Conservation (phyloP, 2,888 invertebrate genomes). For the Drosophila mercatorum region DNA sequence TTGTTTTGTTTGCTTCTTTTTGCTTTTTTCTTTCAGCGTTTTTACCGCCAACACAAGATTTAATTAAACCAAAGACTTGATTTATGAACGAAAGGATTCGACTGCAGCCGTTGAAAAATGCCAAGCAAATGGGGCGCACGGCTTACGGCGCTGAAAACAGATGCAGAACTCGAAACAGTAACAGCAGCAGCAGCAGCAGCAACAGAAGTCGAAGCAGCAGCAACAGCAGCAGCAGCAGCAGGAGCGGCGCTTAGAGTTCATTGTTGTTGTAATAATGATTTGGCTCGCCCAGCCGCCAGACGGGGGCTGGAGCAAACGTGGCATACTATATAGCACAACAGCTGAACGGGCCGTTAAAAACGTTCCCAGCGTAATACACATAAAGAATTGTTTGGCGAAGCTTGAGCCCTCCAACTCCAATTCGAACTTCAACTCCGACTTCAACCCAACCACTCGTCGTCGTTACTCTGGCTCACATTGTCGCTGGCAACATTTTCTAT, state of each 20-base stretch:
- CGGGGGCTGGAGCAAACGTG: not conserved
- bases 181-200: not conserved
- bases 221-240: not conserved
- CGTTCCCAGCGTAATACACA: conserved; percentile 67
- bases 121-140: conserved; percentile 69
- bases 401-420: conserved; percentile 14
- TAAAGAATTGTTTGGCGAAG: conserved; percentile 64
- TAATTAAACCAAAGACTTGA: conserved; percentile 85
- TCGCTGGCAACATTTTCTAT: conserved; percentile 66
- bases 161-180: conserved; percentile 16
- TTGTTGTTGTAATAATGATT: conserved; percentile 72
- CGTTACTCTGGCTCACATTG: conserved; percentile 25
- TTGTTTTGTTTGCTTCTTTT: conserved; percentile 27
- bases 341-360: conserved; percentile 73
- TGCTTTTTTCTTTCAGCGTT: conserved; percentile 61
- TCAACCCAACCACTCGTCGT: conserved; percentile 5
- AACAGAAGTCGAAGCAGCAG: conserved; percentile 6
- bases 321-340: conserved; percentile 49
- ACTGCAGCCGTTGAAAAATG: conserved; percentile 68
- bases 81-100: conserved; percentile 84
- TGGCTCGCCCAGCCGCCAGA: conserved; percentile 47
- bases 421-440: not conserved
- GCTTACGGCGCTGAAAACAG: conserved; percentile 39
- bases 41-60: conserved; percentile 85
- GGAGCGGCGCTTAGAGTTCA: conserved; percentile 38